A percentile compares a stretch with the other conserved stretches of the same genome.
Conservation (phyloP, 2,113 vertebrate genomes). For the Corythornis vintsioides region DNA sequence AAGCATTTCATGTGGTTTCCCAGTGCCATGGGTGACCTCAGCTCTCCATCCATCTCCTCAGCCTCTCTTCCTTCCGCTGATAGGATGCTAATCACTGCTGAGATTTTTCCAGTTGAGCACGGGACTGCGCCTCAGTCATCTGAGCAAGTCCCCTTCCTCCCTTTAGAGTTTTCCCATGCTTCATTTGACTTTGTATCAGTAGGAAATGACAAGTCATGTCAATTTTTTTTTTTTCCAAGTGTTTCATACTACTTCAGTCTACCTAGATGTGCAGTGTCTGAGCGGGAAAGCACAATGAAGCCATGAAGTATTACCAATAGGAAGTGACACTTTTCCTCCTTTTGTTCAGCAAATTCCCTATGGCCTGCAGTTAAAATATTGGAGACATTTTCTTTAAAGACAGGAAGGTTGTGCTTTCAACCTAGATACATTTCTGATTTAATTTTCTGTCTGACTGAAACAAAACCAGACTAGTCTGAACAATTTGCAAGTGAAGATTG, state of each 20-base stretch:
- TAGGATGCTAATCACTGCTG: background rate
- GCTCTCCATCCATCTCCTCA: background rate
- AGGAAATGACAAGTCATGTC: constrained; percentile 65
- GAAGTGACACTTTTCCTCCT: constrained; percentile 91
- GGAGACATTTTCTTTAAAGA: constrained; percentile 41
- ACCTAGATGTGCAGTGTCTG: background rate
- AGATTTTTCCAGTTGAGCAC: constrained; percentile 56
- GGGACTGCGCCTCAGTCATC: constrained; percentile 41
- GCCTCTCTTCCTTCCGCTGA: constrained; percentile 52
- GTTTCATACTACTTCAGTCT: background rate
- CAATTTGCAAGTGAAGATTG: background rate
- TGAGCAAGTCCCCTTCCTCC: constrained; percentile 38
- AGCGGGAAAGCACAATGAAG: constrained; percentile 36
- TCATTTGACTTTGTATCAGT: constrained; percentile 17
- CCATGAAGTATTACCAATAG: constrained; percentile 54
- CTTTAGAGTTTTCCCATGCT: constrained; percentile 55
- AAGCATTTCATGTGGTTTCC: background rate
- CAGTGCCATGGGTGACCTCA: constrained; percentile 5
- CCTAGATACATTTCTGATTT: constrained; percentile 39
- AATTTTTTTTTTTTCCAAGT: constrained; percentile 54
- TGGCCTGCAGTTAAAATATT: constrained; percentile 37
- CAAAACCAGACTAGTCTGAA: background rate
- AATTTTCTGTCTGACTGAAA: constrained; percentile 31
- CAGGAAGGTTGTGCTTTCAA: constrained; percentile 65
- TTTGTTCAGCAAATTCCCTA: constrained; percentile 80